Evolutionary conservation across 2,888 invertebrate genomes (phyloP).

Genomic region (Lucinisca nassula): DNA sequence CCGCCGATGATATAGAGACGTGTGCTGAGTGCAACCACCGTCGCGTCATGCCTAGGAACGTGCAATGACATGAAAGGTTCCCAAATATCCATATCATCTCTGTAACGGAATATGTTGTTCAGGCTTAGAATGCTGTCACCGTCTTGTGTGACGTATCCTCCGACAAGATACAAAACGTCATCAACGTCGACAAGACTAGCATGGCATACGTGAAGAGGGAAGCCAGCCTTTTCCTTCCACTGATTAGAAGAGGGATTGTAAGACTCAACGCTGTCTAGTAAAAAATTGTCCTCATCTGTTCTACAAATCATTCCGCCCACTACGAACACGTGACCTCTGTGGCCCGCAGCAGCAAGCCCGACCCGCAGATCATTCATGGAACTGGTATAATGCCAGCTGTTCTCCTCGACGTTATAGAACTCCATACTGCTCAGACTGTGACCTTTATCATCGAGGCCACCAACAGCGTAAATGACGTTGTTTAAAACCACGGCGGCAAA

Average conservation of each 20-base stretch:
- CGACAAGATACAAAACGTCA: constrained; percentile 75
- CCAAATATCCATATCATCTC: constrained; percentile 75
- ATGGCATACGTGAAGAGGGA: constrained; percentile 76
- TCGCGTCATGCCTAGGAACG: constrained; percentile 75
- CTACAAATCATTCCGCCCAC: constrained; percentile 78
- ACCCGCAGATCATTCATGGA: constrained; percentile 73
- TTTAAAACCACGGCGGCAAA: constrained; percentile 71
- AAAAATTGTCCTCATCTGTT: constrained; percentile 56
- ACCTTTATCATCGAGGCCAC: constrained; percentile 76
- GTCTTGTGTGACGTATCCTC: constrained; percentile 75
- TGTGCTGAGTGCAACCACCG: constrained; percentile 67
- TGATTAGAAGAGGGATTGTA: constrained; percentile 76
- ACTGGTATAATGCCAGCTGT: constrained; percentile 73
- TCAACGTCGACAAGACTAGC: constrained; percentile 72
- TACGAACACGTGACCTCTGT: constrained; percentile 73
- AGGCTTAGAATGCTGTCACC: constrained; percentile 63
- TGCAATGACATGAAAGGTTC: constrained; percentile 58
- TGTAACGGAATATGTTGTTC: constrained; percentile 76
- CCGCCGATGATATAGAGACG: constrained; percentile 80
- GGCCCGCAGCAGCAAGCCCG: constrained; percentile 73
- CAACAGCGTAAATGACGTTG: constrained; percentile 76
- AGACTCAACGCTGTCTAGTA: constrained; percentile 79
- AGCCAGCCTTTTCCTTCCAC: constrained; percentile 56
- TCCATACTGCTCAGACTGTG: constrained; percentile 77
- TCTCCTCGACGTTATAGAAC: constrained; percentile 71